Conservation (phyloP, 2,797 vertebrate species). For the Gallirallus australis region DNA sequence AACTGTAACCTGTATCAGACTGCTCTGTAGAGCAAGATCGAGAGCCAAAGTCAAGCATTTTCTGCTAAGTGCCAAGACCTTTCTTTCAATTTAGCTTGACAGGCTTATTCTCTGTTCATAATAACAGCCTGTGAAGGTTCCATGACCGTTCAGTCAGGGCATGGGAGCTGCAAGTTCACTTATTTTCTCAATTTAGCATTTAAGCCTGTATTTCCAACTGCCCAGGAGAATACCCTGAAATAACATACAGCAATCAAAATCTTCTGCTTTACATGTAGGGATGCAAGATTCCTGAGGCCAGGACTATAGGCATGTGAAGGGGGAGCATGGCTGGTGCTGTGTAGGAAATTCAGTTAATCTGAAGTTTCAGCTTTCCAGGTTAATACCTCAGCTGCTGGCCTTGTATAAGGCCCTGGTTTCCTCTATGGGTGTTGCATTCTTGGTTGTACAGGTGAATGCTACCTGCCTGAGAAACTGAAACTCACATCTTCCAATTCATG, state of each 20-base stretch:
- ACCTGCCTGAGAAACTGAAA: neutral
- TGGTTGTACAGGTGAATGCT: neutral
- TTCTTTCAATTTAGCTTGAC: neutral
- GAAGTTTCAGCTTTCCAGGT: neutral
- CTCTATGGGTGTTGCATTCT: neutral
- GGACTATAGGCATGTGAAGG: fast-evolving
- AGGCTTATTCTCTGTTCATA: neutral
- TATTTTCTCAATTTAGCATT: neutral
- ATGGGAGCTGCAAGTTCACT: neutral
- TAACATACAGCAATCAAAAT: neutral
- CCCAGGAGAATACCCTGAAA: neutral
- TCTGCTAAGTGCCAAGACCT: neutral
- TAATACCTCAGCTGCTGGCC: neutral
- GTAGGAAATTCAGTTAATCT: neutral
- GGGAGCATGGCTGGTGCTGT: neutral
- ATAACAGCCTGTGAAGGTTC: neutral
- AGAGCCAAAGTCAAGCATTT: neutral
- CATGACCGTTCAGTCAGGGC: neutral
- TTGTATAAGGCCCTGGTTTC: neutral
- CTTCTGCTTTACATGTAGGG: neutral
- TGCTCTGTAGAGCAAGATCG: neutral
- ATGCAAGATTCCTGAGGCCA: neutral
- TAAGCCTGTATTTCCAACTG: neutral
- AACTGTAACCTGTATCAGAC: neutral
- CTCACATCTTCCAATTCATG: neutral